A percentile compares a stretch with the other conserved stretches of the same genome.
Conservation (phyloP, 2,797 vertebrate species). For the Carcharodon carcharias region DNA sequence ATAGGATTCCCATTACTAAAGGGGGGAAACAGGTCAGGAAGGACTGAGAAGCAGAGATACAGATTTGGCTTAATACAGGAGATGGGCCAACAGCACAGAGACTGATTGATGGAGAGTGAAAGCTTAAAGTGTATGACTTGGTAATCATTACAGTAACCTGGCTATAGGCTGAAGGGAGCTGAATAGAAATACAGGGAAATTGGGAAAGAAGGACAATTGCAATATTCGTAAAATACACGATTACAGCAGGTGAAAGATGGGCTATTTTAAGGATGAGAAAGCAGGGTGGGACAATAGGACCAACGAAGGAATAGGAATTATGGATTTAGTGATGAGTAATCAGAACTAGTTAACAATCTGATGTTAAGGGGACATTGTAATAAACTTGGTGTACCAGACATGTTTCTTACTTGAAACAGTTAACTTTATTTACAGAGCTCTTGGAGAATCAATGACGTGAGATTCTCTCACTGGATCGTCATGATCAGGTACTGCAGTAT, state of each 20-base stretch:
- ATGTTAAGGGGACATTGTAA: not conserved
- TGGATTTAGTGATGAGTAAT: not conserved
- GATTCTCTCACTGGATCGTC: too few species aligned
- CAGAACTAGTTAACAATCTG: not conserved
- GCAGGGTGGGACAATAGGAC: not conserved
- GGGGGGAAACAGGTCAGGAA: not conserved
- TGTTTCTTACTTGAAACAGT: too few species aligned
- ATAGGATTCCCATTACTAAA: not conserved
- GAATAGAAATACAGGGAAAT: not conserved
- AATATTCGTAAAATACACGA: not conserved
- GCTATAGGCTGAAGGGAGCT: not conserved
- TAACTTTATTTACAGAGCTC: too few species aligned
- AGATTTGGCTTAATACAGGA: not conserved
- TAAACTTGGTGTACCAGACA: too few species aligned
- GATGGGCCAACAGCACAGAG: not conserved
- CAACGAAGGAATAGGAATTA: not conserved
- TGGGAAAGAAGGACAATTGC: not conserved
- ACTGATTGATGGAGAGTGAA: constrained; percentile 5
- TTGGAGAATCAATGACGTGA: too few species aligned
- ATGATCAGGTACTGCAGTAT: too few species aligned
- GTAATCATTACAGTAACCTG: not conserved
- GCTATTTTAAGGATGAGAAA: not conserved
- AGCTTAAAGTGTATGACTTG: not conserved
- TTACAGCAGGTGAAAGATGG: not conserved
- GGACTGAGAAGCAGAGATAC: not conserved